Base-by-base conservation (phyloP, 53 echinoderm and acorn worm species). In the Astropecten irregularis region DNA sequence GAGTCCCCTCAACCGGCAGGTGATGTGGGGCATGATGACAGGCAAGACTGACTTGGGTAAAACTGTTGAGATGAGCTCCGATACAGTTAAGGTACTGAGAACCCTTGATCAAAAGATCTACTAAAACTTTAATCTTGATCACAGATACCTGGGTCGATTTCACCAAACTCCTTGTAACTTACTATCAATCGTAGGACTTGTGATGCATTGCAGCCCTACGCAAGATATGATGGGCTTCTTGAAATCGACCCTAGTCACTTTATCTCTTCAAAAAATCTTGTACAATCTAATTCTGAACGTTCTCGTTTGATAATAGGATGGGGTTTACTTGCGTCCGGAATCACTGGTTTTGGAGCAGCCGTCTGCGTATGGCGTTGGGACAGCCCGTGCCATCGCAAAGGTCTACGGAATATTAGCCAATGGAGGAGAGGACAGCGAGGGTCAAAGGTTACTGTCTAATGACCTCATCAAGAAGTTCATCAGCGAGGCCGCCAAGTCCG, bases 371-470 rank as follows among this genome's bases (percentile, higher is more conserved):
- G 90, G 90, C 26, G 58, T 85, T 1, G 90, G 86, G 1, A 90
- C 90, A 3, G 90, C 90, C 7, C 58, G 73, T 9, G 71, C 50
- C 59, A 16, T 90, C 15, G 90, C 90, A 22, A 90, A 86, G 56
- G 47, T 90, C 3, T 90, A 71, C 56, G 73, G 82, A 16, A 85
- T 90, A 9, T 35, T 90, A 37, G 70, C 82, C 28, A 70, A 90
- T 32, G 83, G 67, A 39, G 67, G 67, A 18, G 13, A 4, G 67
- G 40, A 7, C 18, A 67, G 3, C 6, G 42, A 21, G 40, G 67
- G 67, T 40, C 35, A 40, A 11, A 86, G 46, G 21, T 52, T 86
- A 30, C 46, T 86, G 15, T 49, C 86, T 1, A 66, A 13, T 40
- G 19, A 44, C 44, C 18, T 32, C 40, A 33, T 76, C 14, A 19